phyloP scores from a whole-genome alignment of 92 coral and sea anemone genomes.

The Micromussa lordhowensis region DNA sequence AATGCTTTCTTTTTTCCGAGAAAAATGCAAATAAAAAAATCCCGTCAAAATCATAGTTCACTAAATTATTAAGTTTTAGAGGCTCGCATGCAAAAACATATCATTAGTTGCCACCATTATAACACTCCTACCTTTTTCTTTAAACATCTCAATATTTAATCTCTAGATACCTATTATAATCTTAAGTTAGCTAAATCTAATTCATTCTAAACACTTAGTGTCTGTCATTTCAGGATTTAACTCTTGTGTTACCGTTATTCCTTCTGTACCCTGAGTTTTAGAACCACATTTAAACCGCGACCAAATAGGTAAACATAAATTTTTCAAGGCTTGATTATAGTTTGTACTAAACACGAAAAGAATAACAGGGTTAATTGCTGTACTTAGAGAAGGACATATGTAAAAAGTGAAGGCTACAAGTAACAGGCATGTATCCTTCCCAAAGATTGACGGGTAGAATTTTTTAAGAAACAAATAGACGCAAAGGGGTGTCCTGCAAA shows the following conservation, averaged over 20 bases:
- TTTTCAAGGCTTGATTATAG: not conserved
- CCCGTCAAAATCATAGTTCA: no score
- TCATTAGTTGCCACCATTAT: no score
- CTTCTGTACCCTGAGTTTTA: not conserved
- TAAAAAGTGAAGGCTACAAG: not conserved
- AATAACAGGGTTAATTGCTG: conserved; percentile 1
- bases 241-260: not conserved
- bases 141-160: no score
- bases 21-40: no score
- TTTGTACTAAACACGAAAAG: not conserved
- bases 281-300: not conserved
- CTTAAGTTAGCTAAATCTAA: not conserved
- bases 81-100: no score
- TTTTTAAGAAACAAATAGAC: not conserved
- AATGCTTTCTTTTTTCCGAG: no score
- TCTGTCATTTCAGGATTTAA: not conserved
- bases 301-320: not conserved
- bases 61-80: no score
- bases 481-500: not conserved
- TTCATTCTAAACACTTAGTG: not conserved
- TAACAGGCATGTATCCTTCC: not conserved
- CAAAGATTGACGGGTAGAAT: not conserved
- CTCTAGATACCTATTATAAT: no score
- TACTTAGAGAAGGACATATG: not conserved
- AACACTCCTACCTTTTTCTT: no score